Evolutionary conservation across 2,888 invertebrate species (phyloP).

Genomic region (Lobophora halterata): DNA sequence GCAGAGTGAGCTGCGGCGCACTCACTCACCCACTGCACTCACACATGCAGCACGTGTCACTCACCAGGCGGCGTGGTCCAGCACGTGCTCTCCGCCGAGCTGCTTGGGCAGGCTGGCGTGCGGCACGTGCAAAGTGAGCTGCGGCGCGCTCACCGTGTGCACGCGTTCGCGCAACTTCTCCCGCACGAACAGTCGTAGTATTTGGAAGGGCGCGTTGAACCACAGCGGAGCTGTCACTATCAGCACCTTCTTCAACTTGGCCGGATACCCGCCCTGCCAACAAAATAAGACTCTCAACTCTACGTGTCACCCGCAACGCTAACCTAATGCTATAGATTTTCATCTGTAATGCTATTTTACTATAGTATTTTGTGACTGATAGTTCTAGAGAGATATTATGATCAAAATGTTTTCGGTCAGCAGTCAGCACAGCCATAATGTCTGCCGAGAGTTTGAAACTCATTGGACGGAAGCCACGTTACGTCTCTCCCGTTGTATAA

Average conservation of each 20-base stretch:
- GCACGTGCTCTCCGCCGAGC: conserved; percentile 92
- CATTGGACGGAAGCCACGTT: conserved; percentile 4
- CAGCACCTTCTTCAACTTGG: conserved; percentile 96
- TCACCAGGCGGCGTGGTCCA: conserved; percentile 96
- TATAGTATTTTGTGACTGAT: too few species aligned
- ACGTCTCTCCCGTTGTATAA: conserved; percentile 23
- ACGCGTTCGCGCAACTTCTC: conserved; percentile 98
- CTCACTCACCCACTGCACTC: too few species aligned
- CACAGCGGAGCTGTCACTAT: conserved; percentile 98
- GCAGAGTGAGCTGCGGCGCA: too few species aligned
- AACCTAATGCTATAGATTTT: too few species aligned
- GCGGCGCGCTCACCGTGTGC: conserved; percentile 95
- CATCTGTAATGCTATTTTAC: too few species aligned
- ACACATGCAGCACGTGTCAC: too few species aligned
- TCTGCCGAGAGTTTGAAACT: conserved; percentile 5
- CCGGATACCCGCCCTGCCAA: conserved; percentile 98
- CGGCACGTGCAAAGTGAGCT: conserved; percentile 94
- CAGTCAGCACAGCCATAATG: conserved; percentile 4
- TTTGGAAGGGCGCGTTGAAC: conserved; percentile 99
- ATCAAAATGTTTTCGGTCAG: not conserved
- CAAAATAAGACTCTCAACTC: too few species aligned
- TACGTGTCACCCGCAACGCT: too few species aligned
- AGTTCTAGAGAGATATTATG: too few species aligned
- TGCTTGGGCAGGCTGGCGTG: conserved; percentile 92
- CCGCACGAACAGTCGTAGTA: conserved; percentile 95